These are phyloP conservation scores for Eurytoma californica DNA, from an alignment of 2,888 invertebrate genomes.

Conservation along the genomic window DNA sequence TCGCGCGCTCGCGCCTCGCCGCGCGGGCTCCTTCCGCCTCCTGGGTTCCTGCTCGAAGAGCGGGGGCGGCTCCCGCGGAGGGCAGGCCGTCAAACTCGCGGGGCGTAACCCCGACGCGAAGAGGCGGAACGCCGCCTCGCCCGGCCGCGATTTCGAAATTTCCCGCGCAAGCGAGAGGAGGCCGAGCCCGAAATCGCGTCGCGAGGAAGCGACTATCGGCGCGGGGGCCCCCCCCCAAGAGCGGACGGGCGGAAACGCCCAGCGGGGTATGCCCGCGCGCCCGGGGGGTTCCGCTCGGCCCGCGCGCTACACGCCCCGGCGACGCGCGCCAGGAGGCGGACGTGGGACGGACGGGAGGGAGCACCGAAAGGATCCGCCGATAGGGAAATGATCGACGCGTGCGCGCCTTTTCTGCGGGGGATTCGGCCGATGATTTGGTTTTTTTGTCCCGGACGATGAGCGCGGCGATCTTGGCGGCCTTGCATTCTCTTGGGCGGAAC, in stretches of 20 bases:
- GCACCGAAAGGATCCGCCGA: slow-evolving; percentile 22
- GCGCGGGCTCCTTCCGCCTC: slow-evolving; percentile 62
- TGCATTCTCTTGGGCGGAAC: neutral
- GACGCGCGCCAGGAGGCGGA: neutral
- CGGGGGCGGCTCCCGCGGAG: slow-evolving; percentile 76
- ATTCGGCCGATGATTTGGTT: neutral
- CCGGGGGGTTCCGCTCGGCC: neutral
- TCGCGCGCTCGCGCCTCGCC: neutral
- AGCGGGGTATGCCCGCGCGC: slow-evolving; percentile 60
- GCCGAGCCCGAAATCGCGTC: slow-evolving; percentile 6
- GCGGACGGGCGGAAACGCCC: slow-evolving; percentile 67
- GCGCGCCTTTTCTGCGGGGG: neutral
- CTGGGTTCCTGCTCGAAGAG: slow-evolving; percentile 74
- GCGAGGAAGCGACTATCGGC: neutral
- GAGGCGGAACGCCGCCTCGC: slow-evolving; percentile 71
- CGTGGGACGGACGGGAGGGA: neutral
- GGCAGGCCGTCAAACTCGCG: slow-evolving; percentile 75
- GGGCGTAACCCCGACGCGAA: slow-evolving; percentile 74
- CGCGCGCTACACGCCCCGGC: slow-evolving; percentile 15
- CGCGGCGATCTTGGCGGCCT: neutral
- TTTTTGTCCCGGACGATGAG: neutral
- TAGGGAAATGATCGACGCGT: slow-evolving; percentile 22
- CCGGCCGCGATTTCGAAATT: slow-evolving; percentile 10
- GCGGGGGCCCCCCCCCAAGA: no score
- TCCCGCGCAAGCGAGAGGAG: neutral